phyloP scores from a whole-genome alignment of 1,140 invertebrate genomes.

The Rhagoletis zephyria region DNA sequence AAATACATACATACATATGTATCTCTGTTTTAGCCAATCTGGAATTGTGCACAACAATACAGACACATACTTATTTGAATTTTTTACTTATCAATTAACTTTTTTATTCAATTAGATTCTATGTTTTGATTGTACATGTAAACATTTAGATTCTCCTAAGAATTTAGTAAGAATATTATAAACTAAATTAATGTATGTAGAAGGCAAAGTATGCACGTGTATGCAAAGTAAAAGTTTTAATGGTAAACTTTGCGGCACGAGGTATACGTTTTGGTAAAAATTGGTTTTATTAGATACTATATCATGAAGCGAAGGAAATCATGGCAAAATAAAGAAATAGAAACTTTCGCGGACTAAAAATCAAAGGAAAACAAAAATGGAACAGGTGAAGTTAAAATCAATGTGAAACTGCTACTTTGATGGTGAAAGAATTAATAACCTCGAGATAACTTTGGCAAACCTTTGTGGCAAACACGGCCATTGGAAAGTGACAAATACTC shows the following conservation, averaged over 20 bases:
- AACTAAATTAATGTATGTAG: constrained; percentile 2
- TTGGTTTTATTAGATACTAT: constrained; percentile 48
- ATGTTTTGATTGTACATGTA: not conserved
- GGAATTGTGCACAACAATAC: not conserved
- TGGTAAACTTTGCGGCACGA: constrained; percentile 58
- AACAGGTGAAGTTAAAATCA: too few relatives aligned
- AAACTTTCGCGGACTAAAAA: constrained; percentile 25
- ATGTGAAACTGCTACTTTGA: too few relatives aligned
- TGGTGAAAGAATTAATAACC: constrained; percentile 2
- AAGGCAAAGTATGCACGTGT: constrained; percentile 24
- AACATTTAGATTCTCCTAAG: not conserved
- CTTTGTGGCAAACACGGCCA: constrained; percentile 9
- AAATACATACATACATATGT: too few relatives aligned
- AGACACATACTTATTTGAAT: constrained; percentile 9
- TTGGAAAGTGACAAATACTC: constrained; percentile 19
- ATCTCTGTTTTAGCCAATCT: not conserved
- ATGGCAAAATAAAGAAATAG: constrained; percentile 62
- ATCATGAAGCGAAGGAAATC: constrained; percentile 44
- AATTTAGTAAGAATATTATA: constrained; percentile 3
- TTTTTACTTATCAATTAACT: too few relatives aligned
- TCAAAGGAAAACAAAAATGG: constrained; percentile 59
- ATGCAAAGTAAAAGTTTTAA: constrained; percentile 56
- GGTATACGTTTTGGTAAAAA: constrained; percentile 55
- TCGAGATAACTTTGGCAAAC: constrained; percentile 5
- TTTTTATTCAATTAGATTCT: constrained; percentile 15